Conservation (phyloP, 2,797 vertebrate species). For the Poecilia picta region DNA sequence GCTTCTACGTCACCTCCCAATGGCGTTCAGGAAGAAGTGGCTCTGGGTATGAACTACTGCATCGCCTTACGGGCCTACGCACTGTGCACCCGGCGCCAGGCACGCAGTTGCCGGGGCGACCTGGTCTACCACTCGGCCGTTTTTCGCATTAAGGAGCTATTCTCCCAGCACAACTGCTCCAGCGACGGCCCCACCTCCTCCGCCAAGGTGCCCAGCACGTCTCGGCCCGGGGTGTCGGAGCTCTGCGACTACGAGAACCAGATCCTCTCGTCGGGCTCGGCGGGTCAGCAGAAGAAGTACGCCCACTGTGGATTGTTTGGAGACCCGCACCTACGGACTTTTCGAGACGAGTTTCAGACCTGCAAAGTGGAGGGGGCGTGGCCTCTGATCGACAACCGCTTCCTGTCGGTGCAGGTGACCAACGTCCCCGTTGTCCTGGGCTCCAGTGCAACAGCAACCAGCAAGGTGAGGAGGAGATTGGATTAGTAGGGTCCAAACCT, state of each 20-base stretch:
- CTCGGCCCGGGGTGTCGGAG: conserved; percentile 73
- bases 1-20: conserved; percentile 80
- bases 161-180: conserved; percentile 86
- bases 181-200: conserved; percentile 83
- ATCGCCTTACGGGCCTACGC: conserved; percentile 82
- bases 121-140: conserved; percentile 85
- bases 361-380: conserved; percentile 87
- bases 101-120: conserved; percentile 82
- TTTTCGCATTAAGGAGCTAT: conserved; percentile 86
- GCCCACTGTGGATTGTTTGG: conserved; percentile 88
- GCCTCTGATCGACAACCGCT: conserved; percentile 86
- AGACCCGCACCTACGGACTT: conserved; percentile 86
- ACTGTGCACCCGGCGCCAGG: conserved; percentile 82
- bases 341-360: conserved; percentile 88
- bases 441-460: conserved; percentile 86
- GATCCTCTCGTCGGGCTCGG: conserved; percentile 59
- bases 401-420: conserved; percentile 87
- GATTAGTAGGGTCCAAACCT: neutral
- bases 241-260: conserved; percentile 83
- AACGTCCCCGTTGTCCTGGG: conserved; percentile 85
- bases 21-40: conserved; percentile 79
- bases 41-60: conserved; percentile 83
- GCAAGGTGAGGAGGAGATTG: conserved; percentile 76
- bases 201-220: conserved; percentile 74
- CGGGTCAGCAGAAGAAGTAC: conserved; percentile 78